Conservation (phyloP, 1,140 invertebrate genomes). For the Bombus polaris region DNA sequence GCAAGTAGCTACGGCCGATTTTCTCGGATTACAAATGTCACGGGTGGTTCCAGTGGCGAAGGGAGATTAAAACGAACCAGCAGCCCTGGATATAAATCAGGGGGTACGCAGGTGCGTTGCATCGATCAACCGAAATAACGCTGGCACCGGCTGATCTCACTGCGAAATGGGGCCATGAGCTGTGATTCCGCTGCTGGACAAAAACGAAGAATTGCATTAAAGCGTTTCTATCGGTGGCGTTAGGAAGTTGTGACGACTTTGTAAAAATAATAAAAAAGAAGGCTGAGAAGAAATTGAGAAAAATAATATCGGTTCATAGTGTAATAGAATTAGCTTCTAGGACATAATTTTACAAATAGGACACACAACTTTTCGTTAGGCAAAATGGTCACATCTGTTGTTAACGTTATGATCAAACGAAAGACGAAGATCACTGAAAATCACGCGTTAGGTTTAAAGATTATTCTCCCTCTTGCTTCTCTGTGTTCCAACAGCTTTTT, state of each 20-base stretch:
- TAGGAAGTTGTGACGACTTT: neutral
- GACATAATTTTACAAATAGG: too few species aligned
- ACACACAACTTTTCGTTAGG: too few species aligned
- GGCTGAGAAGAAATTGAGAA: too few species aligned
- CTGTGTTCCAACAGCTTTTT: neutral
- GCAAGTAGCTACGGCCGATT: conserved; percentile 40
- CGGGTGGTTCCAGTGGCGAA: conserved; percentile 29
- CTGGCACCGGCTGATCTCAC: conserved; percentile 34
- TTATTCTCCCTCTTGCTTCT: neutral
- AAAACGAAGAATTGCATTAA: neutral
- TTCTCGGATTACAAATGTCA: conserved; percentile 60
- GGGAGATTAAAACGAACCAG: conserved; percentile 61
- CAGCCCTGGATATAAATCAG: conserved; percentile 63
- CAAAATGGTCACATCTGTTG: neutral
- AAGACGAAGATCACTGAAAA: neutral
- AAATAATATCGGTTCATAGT: neutral
- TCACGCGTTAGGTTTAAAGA: neutral
- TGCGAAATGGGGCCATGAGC: conserved; percentile 3
- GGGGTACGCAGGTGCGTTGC: conserved; percentile 61
- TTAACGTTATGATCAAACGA: neutral
- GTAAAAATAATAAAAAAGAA: neutral
- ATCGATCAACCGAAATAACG: conserved; percentile 69
- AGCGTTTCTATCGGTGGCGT: neutral
- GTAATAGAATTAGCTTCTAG: too few species aligned
- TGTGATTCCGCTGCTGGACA: neutral